A percentile compares a stretch with the other conserved stretches of the same genome.
These are phyloP conservation scores for Xiphorhynchus elegans DNA, from an alignment of 2,113 vertebrate genomes.

Conservation along the genomic window DNA sequence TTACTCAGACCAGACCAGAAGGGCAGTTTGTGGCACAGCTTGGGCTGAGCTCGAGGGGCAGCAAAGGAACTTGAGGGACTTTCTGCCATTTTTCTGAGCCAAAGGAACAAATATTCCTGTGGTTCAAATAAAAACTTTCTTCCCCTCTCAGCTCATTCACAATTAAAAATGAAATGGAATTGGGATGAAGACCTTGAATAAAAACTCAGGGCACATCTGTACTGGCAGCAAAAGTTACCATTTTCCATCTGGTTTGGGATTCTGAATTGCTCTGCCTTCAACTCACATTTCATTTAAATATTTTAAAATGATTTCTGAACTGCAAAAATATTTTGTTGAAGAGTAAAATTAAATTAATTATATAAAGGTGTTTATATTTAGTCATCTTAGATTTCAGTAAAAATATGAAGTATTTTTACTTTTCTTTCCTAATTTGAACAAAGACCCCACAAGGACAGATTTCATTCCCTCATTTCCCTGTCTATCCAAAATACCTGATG, in stretches of 20 bases:
- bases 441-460: background rate
- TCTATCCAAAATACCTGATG: background rate
- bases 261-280: background rate
- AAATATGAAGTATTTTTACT: background rate
- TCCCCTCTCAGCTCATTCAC: background rate
- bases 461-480: background rate
- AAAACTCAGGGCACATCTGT: background rate
- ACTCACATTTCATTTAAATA: background rate
- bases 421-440: background rate
- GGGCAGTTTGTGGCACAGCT: rapidly evolving
- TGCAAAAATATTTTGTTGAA: background rate
- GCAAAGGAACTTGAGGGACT: background rate
- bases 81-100: background rate
- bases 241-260: background rate
- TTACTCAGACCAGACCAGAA: background rate
- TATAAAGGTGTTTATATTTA: background rate
- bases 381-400: background rate
- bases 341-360: background rate
- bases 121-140: background rate
- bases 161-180: background rate
- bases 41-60: rapidly evolving
- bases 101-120: background rate
- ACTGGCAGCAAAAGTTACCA: background rate
- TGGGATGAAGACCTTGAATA: background rate
- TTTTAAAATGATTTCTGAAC: background rate